Evolutionary conservation across 2,113 vertebrate species (phyloP), one percentile per base, ranked within the genome.

Genomic region (Rhadina sibilatrix): DNA sequence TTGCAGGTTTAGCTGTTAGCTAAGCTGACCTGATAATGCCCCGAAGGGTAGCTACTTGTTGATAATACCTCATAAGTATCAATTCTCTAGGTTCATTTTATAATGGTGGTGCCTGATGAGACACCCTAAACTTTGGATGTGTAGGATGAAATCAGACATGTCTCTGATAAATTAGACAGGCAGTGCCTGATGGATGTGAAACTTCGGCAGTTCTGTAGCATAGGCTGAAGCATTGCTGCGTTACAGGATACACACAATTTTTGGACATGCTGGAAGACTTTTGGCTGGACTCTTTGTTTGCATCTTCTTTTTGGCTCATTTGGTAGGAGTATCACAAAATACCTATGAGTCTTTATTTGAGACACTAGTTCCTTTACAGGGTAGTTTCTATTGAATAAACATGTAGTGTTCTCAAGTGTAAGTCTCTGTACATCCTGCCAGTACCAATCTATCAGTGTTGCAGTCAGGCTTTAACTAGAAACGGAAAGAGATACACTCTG

Each of bases 371-470:
- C 59, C 53, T 93, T 93, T 92, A 57, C 53, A 71, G 54, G 28
- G 47, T 83, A 75, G 56, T 95, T 97, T 91, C 69, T 97, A 2
- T n/a, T 89, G 52, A 93, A 71, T 83, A 92, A 91, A 60, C 54
- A 56, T 85, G 44, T 71, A 68, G 42, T 37, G 47, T 83, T 94
- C 60, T 93, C 72, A 94, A 94, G 54, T 91, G 61, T 92, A 85
- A 89, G 59, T 77, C 54, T 95, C 91, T 92, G 84, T 94, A 80
- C 35, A 53, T 77, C 75, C 63, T 93, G 21, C 91, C 70, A 44
- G 46, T 92, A 92, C 44, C 89, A 92, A 68, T 17, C 42, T 75
- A 15, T 82, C 42, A 37, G 17, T 37, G 17, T n/a, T 83, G 38
- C 68, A 74, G 35, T 68, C 20, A 13, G 44, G 52, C 42, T 94